A percentile compares a stretch with the other conserved stretches of the same genome.
These are phyloP conservation scores for Bombus sibiricus DNA, from an alignment of 1,140 invertebrate genomes.

Conservation along the genomic window DNA sequence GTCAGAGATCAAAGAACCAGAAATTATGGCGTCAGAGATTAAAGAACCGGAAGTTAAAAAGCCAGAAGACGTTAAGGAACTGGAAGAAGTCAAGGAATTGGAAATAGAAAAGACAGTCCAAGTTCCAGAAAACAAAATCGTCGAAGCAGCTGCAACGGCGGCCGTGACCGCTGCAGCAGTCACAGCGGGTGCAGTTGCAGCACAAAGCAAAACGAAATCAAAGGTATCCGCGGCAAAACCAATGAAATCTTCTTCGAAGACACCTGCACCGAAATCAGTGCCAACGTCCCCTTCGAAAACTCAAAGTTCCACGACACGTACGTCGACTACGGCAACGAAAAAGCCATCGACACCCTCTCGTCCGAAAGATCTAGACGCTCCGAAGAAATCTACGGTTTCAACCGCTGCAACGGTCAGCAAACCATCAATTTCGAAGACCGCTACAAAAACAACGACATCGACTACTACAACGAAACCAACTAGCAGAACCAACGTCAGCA, in stretches of 20 bases:
- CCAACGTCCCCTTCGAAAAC: constrained; percentile 76
- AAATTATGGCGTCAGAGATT: neutral
- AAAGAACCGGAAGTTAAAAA: neutral
- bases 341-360: constrained; percentile 63
- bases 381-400: constrained; percentile 66
- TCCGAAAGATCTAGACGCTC: constrained; percentile 45
- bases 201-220: constrained; percentile 60
- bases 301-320: constrained; percentile 57
- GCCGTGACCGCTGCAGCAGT: constrained; percentile 70
- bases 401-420: constrained; percentile 52
- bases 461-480: constrained; percentile 10
- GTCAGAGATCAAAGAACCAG: neutral
- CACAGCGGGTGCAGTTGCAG: constrained; percentile 54
- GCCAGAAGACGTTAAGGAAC: neutral
- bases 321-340: constrained; percentile 63
- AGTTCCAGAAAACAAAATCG: neutral
- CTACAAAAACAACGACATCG: constrained; percentile 62
- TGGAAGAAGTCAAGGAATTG: neutral
- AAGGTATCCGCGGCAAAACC: constrained; percentile 63
- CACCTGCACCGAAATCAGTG: constrained; percentile 71
- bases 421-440: constrained; percentile 45
- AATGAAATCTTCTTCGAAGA: constrained; percentile 62
- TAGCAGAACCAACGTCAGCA: neutral
- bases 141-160: constrained; percentile 60
- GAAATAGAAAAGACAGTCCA: neutral